A percentile compares a stretch with the other conserved stretches of the same genome.
phyloP scores from a whole-genome alignment of 2,888 invertebrate genomes.

The Nephrotoma appendiculata region DNA sequence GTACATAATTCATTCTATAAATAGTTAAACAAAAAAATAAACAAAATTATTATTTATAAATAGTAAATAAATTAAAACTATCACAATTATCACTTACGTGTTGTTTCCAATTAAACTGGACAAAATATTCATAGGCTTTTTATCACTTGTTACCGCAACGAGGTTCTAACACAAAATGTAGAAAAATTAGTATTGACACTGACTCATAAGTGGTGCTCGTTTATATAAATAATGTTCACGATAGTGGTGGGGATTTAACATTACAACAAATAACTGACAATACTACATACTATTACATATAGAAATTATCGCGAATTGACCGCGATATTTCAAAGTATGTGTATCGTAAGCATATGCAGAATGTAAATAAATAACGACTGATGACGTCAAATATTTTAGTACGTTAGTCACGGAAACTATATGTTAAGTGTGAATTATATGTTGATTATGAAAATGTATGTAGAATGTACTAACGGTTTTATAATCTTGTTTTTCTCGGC shows the following conservation, averaged over 20 bases:
- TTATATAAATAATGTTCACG: background rate
- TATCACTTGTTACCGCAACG: background rate
- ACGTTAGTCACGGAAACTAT: background rate
- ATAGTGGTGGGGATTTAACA: background rate
- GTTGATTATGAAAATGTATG: background rate
- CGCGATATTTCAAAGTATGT: background rate
- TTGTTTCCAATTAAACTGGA: background rate
- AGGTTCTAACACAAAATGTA: background rate
- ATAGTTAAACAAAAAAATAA: background rate
- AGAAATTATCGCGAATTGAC: background rate
- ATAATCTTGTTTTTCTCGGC: background rate
- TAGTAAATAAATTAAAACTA: background rate
- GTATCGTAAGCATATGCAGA: background rate
- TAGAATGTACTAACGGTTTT: background rate
- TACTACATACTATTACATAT: background rate
- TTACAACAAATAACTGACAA: background rate
- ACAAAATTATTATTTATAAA: background rate
- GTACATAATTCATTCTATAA: background rate
- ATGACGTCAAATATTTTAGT: background rate
- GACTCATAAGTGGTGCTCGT: background rate
- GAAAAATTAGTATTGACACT: background rate
- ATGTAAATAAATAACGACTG: too few species aligned
- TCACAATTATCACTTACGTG: background rate
- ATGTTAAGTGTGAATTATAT: background rate
- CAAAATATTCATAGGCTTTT: background rate